phyloP scores from a whole-genome alignment of 2,888 invertebrate species.

The Pseudeuparius sepicola region DNA sequence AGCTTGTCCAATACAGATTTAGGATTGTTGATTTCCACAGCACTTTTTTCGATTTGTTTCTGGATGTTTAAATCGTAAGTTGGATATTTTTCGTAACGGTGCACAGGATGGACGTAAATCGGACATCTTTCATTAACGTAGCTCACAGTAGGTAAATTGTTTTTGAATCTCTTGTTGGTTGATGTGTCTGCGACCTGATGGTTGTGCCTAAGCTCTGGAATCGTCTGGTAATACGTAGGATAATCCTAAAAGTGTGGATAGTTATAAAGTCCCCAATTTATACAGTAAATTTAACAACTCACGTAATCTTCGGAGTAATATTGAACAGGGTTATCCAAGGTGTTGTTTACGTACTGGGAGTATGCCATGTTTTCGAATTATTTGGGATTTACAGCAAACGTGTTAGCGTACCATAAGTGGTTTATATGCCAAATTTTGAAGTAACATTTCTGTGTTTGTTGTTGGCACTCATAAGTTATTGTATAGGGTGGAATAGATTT shows the following conservation, averaged over 20 bases:
- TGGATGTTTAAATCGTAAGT: conserved; percentile 10
- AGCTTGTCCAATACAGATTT: conserved; percentile 30
- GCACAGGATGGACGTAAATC: conserved; percentile 24
- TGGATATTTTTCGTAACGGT: conserved; percentile 16
- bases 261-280: no score
- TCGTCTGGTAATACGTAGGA: conserved; percentile 12
- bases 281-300: conserved; percentile 13
- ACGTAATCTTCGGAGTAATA: conserved; percentile 25
- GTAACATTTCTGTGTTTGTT: no score
- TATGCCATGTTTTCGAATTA: no score
- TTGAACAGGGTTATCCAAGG: no score
- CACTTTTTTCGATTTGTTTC: conserved; percentile 9
- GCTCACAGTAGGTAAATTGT: conserved; percentile 12
- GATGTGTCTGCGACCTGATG: not conserved
- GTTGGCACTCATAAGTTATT: no score
- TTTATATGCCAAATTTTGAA: no score
- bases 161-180: no score
- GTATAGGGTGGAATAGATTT: no score
- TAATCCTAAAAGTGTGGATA: conserved; percentile 18
- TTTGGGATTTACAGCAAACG: no score
- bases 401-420: no score
- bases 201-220: conserved; percentile 10
- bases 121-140: conserved; percentile 23
- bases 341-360: no score
- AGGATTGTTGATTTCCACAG: conserved; percentile 8